A percentile compares a stretch with the other conserved stretches of the same genome.
These are phyloP conservation scores for Hipparchia semele DNA, from an alignment of 2,888 invertebrate species.

Conservation along the genomic window DNA sequence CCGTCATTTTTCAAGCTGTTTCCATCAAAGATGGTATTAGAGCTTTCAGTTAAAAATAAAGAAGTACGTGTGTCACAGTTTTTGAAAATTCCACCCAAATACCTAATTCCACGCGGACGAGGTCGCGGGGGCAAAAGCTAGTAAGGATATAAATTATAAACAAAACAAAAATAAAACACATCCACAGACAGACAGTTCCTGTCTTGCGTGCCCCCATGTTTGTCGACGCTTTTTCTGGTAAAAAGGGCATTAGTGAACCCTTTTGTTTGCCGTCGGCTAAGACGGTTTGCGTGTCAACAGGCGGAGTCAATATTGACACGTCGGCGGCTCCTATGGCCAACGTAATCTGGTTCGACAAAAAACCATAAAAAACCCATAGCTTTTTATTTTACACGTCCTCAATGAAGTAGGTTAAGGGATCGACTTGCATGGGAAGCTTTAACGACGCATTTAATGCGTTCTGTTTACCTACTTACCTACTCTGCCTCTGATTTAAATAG, in stretches of 20 bases:
- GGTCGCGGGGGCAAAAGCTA: background rate
- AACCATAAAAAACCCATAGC: conserved; percentile 42
- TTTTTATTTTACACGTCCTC: conserved; percentile 59
- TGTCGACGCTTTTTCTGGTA: conserved; percentile 75
- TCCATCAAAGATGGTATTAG: no score
- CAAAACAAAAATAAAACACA: background rate
- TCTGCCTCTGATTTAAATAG: background rate
- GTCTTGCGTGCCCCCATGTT: conserved; percentile 52
- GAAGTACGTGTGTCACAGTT: no score
- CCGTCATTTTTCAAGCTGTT: no score
- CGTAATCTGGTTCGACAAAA: conserved; percentile 65
- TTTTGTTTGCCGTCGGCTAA: conserved; percentile 77
- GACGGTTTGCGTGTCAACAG: conserved; percentile 81
- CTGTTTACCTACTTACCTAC: conserved; percentile 16
- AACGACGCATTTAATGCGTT: conserved; percentile 45
- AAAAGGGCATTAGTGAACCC: conserved; percentile 82
- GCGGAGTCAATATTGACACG: conserved; percentile 70
- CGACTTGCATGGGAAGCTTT: conserved; percentile 51
- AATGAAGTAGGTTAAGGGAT: conserved; percentile 52
- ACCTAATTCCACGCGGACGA: no score
- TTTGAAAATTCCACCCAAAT: no score
- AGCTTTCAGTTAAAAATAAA: no score
- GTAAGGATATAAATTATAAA: no score
- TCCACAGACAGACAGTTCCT: conserved; percentile 18
- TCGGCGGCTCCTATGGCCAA: conserved; percentile 72